A percentile compares a stretch with the other conserved stretches of the same genome.
Evolutionary conservation across 2,113 vertebrate genomes (phyloP).

Genomic region (Murina feae): DNA sequence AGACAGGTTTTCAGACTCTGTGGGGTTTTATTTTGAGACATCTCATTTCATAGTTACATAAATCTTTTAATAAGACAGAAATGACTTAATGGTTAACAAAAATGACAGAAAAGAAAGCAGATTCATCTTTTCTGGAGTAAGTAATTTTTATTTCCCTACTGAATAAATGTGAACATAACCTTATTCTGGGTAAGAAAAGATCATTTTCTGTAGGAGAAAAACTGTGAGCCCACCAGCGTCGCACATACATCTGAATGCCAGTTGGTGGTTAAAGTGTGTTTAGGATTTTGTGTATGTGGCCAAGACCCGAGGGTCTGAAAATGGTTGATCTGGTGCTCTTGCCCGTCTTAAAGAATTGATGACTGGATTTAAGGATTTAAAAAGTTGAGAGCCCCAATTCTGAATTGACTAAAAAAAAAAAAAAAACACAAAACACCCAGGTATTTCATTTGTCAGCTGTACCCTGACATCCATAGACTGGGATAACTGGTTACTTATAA

Average conservation of each 20-base stretch:
- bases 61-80: neutral
- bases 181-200: neutral
- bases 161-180: neutral
- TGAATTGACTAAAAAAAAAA: neutral
- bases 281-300: neutral
- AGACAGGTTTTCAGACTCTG: neutral
- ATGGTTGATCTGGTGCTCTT: neutral
- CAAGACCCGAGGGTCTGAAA: neutral
- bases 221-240: neutral
- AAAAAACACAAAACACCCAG: too few species aligned
- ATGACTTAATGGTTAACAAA: neutral
- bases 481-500: neutral
- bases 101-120: neutral
- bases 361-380: neutral
- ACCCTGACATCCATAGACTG: neutral
- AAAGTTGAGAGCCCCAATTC: neutral
- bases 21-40: conserved; percentile 1
- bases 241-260: neutral
- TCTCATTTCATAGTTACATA: neutral
- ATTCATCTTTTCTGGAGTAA: neutral
- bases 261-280: neutral
- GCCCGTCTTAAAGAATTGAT: neutral
- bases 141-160: neutral
- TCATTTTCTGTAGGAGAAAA: neutral
- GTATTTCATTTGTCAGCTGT: neutral